Base-by-base conservation (phyloP, 2,113 vertebrate species). In the Rynchops niger region DNA sequence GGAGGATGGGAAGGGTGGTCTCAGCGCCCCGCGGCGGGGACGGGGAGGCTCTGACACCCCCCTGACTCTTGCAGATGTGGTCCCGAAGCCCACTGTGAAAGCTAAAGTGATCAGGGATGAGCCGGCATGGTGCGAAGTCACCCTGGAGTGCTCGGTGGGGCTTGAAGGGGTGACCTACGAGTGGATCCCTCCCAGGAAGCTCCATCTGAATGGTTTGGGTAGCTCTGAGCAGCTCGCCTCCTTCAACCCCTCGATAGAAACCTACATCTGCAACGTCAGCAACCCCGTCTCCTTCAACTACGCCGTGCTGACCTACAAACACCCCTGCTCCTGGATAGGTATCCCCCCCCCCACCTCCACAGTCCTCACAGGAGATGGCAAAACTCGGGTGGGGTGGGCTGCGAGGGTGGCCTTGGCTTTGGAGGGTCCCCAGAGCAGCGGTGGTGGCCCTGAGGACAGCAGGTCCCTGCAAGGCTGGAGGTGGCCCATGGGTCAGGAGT, bases 141-240 rank as follows among this genome's bases (percentile, higher is more conserved):
- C 1, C 50, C 55, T 95, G 55, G 2, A 32, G 14, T 95, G 94
- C 72, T 63, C 10, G 1, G 91, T 93, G 77, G 38, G 4, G 26
- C 19, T 69, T 0, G 4, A 52, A 32, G 59, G 5, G 22, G 94
- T 93, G 72, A 70, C 49, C 49, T 93, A 93, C 0, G 22, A 56
- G 49, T 95, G 89, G 94, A 12, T 63, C 9, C 0, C 0, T 2
- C 8, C 36, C 22, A 23, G 1, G 0, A 29, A 19, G 42, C 0
- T 23, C 47, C 12, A 0, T 0, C 6, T 1, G 32, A 7, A 7
- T 12, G 2, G 1, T 2, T 3, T 0, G 4, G 2, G 1, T 20
- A 6, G 9, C 12, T 8, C 62, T 5, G 0, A 17, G 52, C 32
- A 3, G 42, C 4, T 2, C 0, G 6, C 86, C 12, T 45, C 29